Base-by-base conservation (phyloP, 2,113 vertebrate species). In the Camelus bactrianus region DNA sequence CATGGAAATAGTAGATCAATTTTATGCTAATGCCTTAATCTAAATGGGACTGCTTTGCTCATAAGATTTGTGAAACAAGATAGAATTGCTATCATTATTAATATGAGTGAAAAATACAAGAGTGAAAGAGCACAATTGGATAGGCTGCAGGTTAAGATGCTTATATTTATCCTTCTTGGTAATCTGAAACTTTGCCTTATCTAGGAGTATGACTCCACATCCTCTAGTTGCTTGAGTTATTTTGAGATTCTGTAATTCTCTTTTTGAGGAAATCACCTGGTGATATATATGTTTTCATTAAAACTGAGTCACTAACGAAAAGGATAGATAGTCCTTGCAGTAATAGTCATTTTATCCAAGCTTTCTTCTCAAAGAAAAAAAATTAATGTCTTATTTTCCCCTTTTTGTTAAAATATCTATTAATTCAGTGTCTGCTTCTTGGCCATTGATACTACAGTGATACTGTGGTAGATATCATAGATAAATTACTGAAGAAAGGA, bases 321-420 rank as follows among this genome's bases (percentile, higher is more conserved):
- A 96, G 5, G 32, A 0, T 35, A 79, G 28, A 35, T 64, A 70
- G 52, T 70, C 16, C 17, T 87, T 89, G 5, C 8, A 30, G 10
- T 52, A 17, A 35, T n/a, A 32, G 3, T 81, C 54, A 75, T 95
- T 80, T 30, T 58, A n/a, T 28, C 28, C 60, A 93, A 82, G 15
- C 26, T 67, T 86, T 95, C 16, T 91, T 84, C 26, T 65, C 16
- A 76, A 89, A 91, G 69, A 19, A 85, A 89, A 60, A 28, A 54
- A 90, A 35, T 81, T n/a, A 54, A 75, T 73, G 8, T 28, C 17
- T 79, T 73, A 14, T 72, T 72, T 73, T 48, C 50, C 69, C 15
- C 35, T 83, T 93, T 17, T 69, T 73, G 30, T 58, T 85, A 60
- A 96, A 93, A 67, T 75, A 52, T 86, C 84, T 75, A 83, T 89